Base-by-base conservation (phyloP, 1,140 invertebrate genomes). In the Drosophila suzukii region DNA sequence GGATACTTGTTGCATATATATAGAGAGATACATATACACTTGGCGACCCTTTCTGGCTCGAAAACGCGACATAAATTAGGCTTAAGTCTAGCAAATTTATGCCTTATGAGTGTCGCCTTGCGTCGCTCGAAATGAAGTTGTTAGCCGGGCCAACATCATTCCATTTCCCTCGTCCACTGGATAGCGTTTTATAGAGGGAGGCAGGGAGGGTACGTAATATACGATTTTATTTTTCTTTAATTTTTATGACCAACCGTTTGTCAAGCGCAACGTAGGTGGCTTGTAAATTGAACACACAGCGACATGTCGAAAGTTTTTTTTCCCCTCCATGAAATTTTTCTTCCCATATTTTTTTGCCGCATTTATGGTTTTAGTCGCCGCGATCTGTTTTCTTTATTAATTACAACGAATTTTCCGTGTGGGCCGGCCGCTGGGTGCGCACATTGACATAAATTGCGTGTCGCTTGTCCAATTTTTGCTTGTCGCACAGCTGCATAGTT, bases 41-140 rank as follows among this genome's bases (percentile, higher is more conserved):
- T 60, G 59, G 62, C 60, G 77, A 85, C 79, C 81, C 86, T 90
- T 85, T 67, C 57, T 20, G 73, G 58, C 75, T 61, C 72, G 68
- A 63, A 61, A 80, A 75, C 72, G 80, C 75, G 75, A 86, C 90
- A 91, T 91, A 91, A 91, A 91, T 91, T 91, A 90, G 83, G 84
- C 90, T 91, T 91, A 90, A 88, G 75, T 91, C 84, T 89, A 88
- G 90, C 85, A 90, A 91, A 91, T 91, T 91, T 91, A 91, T 91
- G 90, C 83, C 82, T 85, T 91, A 91, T 84, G 90, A 89, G 84
- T 88, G 84, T 88, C 81, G 66, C 76, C 75, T 71, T 15, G 67
- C 65, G 65, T 71, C 50, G 65, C 20, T 56, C 74, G 85, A 88
- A 89, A 91, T 91, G 90, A 91, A 91, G 90, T 91, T 91, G 90